These are phyloP conservation scores for Macrosteles quadrilineatus DNA, from an alignment of 1,140 invertebrate species.

Conservation along the genomic window DNA sequence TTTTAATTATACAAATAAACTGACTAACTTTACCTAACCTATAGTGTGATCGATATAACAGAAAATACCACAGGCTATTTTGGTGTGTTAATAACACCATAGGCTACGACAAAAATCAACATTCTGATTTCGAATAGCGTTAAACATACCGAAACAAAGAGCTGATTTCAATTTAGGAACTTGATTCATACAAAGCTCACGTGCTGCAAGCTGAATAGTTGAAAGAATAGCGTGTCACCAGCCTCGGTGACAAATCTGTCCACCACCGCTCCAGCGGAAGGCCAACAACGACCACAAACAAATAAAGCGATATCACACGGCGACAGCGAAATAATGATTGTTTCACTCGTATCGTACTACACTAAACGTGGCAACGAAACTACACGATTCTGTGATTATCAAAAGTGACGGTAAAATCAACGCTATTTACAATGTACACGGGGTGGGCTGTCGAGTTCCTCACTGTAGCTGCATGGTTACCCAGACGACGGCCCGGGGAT, in stretches of 20 bases:
- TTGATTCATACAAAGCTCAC: background rate
- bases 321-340: constrained; percentile 23
- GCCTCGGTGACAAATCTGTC: no score
- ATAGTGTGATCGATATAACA: no score
- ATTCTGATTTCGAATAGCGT: no score
- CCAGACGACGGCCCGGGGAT: constrained; percentile 68
- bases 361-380: background rate
- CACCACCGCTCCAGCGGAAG: background rate
- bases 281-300: background rate
- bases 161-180: constrained; percentile 27
- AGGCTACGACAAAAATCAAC: no score
- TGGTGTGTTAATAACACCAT: no score
- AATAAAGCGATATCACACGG: constrained; percentile 22
- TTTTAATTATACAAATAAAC: no score
- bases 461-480: constrained; percentile 53
- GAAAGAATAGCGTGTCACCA: no score
- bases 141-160: no score
- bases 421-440: background rate
- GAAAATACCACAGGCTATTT: no score
- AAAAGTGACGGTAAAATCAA: constrained; percentile 19
- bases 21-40: no score
- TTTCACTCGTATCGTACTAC: constrained; percentile 15
- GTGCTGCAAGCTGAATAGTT: no score
- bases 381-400: constrained; percentile 4
- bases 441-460: background rate